phyloP scores from a whole-genome alignment of 2,797 vertebrate species.

The Betta splendens region DNA sequence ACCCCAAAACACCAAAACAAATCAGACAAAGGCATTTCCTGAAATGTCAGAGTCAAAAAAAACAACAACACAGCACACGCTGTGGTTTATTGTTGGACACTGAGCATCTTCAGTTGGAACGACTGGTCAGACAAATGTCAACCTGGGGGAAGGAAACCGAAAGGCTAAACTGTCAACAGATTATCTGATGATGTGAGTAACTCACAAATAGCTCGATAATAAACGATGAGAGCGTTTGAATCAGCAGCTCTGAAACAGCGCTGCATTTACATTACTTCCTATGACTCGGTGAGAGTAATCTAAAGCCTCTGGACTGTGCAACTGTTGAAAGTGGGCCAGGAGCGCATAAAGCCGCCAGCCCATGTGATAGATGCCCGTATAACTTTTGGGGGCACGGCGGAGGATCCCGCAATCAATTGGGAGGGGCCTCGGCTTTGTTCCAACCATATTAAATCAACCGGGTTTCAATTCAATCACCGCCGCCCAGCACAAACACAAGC shows the following conservation, averaged over 20 bases:
- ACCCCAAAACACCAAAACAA: too few relatives aligned
- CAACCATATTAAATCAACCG: slow-evolving; percentile 72
- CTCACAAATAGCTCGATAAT: background rate
- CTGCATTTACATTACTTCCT: slow-evolving; percentile 32
- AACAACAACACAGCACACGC: background rate
- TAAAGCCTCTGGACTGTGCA: slow-evolving; percentile 35
- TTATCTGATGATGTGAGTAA: slow-evolving; percentile 4
- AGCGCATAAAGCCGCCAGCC: slow-evolving; percentile 45
- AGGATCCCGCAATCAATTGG: slow-evolving; percentile 60
- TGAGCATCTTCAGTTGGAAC: background rate
- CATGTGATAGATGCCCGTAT: slow-evolving; percentile 50
- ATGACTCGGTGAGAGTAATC: slow-evolving; percentile 40
- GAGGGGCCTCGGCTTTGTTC: slow-evolving; percentile 54
- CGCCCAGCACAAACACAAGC: slow-evolving; percentile 43
- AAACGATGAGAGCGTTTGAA: slow-evolving; percentile 17
- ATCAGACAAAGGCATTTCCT: background rate
- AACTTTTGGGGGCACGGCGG: slow-evolving; percentile 51
- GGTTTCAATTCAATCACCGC: slow-evolving; percentile 66
- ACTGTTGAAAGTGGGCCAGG: slow-evolving; percentile 44
- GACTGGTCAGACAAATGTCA: background rate
- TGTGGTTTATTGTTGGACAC: background rate
- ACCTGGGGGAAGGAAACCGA: slow-evolving; percentile 5
- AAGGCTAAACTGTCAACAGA: slow-evolving; percentile 4
- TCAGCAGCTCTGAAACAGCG: slow-evolving; percentile 2
- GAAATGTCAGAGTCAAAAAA: slow-evolving; percentile 8